Evolutionary conservation across 2,888 invertebrate genomes (phyloP).

Genomic region (Leptopilina drosophilae): DNA sequence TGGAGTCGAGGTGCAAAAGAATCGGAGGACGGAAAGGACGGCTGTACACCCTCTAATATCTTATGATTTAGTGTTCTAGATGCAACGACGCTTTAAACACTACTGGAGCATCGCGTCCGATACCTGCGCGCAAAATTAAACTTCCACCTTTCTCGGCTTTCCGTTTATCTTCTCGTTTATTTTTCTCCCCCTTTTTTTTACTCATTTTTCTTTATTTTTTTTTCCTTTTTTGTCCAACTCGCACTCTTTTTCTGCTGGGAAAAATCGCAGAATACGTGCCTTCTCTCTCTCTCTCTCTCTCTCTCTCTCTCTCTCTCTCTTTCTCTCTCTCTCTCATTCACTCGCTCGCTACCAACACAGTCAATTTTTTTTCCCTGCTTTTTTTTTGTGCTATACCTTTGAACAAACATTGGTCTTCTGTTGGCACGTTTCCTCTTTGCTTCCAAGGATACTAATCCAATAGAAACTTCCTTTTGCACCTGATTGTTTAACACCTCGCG

Average conservation of each 20-base stretch:
- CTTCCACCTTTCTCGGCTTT: conserved; percentile 58
- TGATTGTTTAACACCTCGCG: conserved; percentile 55
- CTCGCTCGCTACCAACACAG: conserved; percentile 39
- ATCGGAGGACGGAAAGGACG: conserved; percentile 41
- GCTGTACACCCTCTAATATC: conserved; percentile 70
- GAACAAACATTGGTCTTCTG: conserved; percentile 52
- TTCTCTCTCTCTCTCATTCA: conserved; percentile 21
- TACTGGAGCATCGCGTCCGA: conserved; percentile 49
- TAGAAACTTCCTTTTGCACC: conserved; percentile 54
- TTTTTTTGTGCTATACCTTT: conserved; percentile 43
- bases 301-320: too few relatives aligned
- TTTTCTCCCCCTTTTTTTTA: conserved; percentile 39
- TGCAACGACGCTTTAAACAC: conserved; percentile 71
- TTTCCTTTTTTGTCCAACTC: conserved; percentile 28
- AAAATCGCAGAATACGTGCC: conserved; percentile 40
- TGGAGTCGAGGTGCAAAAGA: conserved; percentile 41
- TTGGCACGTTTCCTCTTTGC: conserved; percentile 51
- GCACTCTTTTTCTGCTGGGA: conserved; percentile 23
- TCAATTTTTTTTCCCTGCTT: conserved; percentile 55
- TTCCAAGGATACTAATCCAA: conserved; percentile 56
- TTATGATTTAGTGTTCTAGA: conserved; percentile 73
- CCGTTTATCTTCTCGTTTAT: conserved; percentile 45
- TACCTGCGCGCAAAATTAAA: conserved; percentile 69
- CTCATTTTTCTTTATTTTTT: conserved; percentile 31
- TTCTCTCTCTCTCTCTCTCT: conserved; percentile 1